Percentiles rank a stretch among this genome's conserved stretches.
Evolutionary conservation across 2,113 vertebrate genomes (phyloP).

Genomic region (Hylia prasina): DNA sequence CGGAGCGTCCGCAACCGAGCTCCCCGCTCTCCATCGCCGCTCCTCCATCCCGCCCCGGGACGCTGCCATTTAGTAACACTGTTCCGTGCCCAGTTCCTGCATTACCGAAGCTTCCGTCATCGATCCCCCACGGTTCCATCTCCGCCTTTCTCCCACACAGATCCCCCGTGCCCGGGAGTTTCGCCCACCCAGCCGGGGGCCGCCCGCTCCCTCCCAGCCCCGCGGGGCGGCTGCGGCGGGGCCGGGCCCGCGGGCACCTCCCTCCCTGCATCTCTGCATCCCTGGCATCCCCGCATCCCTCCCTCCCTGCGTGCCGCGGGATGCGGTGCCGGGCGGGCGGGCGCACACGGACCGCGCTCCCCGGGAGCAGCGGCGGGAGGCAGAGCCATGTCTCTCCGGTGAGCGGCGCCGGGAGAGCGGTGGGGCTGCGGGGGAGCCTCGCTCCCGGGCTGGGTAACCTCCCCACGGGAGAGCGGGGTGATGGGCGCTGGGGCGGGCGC

Average conservation of each 20-base stretch:
- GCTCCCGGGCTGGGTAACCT: not conserved
- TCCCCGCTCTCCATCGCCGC: accelerated
- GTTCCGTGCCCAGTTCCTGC: not conserved
- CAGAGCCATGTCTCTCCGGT: not conserved
- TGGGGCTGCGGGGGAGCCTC: not conserved
- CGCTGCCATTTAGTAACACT: not conserved
- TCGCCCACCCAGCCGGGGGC: not conserved
- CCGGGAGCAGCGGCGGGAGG: not conserved
- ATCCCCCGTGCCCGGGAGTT: not conserved
- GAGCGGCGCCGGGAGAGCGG: not conserved
- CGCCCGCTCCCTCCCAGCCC: not conserved
- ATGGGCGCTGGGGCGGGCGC: not conserved
- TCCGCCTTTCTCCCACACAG: accelerated
- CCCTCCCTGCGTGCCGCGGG: not conserved
- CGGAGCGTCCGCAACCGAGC: accelerated
- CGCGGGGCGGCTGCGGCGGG: not conserved
- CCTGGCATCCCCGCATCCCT: not conserved
- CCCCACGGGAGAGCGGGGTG: not conserved
- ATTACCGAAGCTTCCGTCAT: not conserved
- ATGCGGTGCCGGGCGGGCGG: not conserved
- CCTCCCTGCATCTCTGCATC: not conserved
- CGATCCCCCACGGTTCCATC: not conserved
- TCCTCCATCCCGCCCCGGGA: not conserved
- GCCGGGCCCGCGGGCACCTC: not conserved
- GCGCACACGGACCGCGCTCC: not conserved